phyloP scores from a whole-genome alignment of 2,888 invertebrate species.

The Steinernema scapterisci region DNA sequence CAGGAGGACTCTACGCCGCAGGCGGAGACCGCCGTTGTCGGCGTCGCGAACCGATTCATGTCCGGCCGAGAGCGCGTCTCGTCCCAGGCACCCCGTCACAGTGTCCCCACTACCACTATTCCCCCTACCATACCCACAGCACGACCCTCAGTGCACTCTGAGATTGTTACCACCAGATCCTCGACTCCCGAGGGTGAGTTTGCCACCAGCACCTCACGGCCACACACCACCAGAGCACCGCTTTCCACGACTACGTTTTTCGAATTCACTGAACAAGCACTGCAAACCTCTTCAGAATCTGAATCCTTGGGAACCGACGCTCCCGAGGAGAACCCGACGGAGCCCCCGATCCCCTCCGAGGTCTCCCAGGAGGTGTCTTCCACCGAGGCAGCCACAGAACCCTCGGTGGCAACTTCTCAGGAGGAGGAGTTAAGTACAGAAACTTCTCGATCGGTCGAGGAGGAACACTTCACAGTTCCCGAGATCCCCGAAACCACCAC shows the following conservation, averaged over 20 bases:
- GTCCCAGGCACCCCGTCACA: background rate
- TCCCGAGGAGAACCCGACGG: background rate
- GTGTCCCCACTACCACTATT: background rate
- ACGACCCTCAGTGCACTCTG: background rate
- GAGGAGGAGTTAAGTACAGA: slow-evolving; percentile 16
- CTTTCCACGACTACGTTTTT: background rate
- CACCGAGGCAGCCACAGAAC: slow-evolving; percentile 31
- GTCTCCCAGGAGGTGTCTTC: slow-evolving; percentile 18
- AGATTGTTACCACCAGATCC: background rate
- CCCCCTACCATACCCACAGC: background rate
- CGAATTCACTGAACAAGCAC: slow-evolving; percentile 30
- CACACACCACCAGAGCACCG: slow-evolving; percentile 28
- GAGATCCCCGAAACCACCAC: slow-evolving; percentile 39
- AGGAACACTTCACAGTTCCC: slow-evolving; percentile 1
- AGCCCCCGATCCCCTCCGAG: background rate
- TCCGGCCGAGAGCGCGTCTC: background rate
- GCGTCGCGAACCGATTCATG: slow-evolving; percentile 23
- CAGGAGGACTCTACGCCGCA: slow-evolving; percentile 6
- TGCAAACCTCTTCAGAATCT: slow-evolving; percentile 1
- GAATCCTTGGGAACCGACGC: slow-evolving; percentile 25
- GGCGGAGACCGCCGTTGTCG: background rate
- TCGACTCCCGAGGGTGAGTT: slow-evolving; percentile 9
- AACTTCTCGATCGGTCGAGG: background rate
- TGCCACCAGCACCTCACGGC: background rate
- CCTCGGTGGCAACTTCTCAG: background rate